Evolutionary conservation across 2,113 vertebrate species (phyloP), one percentile per base, ranked within the genome.

Genomic region (Gadus chalcogrammus): DNA sequence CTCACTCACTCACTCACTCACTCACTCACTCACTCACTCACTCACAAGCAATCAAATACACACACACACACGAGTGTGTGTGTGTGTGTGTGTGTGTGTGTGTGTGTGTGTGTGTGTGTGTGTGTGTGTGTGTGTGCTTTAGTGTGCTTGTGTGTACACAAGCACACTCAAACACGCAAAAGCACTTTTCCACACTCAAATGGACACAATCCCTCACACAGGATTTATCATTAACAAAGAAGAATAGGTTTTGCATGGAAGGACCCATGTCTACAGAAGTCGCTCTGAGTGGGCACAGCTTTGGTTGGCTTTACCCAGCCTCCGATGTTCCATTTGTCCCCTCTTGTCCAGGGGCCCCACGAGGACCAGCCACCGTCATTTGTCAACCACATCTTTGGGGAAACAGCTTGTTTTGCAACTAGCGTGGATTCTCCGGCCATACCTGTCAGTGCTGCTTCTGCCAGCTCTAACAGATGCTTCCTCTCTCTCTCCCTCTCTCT

Each of bases 381-480:
- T 83, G 84, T 78, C 82, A 67, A 77, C 79, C 84, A 78, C 86
- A 87, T 88, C 87, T 89, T 86, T 77, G 81, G 66, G 42, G 74
- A 78, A 86, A 80, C 84, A 86, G 84, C 85, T 84, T 84, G 81
- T 80, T 77, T 75, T 76, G 35, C 42, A 62, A 22, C 24, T 77
- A 72, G 62, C 73, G 79, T 67, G 72, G 69, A 71, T 82, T 82
- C 80, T 76, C 73, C 67, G 72, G 70, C 72, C 48, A 18, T 82
- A 82, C 79, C 78, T 85, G 83, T 86, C 82, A 83, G 74, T 74
- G 68, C 68, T 76, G 80, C 79, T 84, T 80, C 67, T 52, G 18
- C 75, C 70, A 67, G 74, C 78, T 72, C 68, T 52, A 83, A 77
- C 82, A 88, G 78, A 87, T 79, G 84, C 77, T 27, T 80, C 42